These are phyloP conservation scores for Capitulum mitella DNA, from an alignment of 2,888 invertebrate species.

Conservation along the genomic window DNA sequence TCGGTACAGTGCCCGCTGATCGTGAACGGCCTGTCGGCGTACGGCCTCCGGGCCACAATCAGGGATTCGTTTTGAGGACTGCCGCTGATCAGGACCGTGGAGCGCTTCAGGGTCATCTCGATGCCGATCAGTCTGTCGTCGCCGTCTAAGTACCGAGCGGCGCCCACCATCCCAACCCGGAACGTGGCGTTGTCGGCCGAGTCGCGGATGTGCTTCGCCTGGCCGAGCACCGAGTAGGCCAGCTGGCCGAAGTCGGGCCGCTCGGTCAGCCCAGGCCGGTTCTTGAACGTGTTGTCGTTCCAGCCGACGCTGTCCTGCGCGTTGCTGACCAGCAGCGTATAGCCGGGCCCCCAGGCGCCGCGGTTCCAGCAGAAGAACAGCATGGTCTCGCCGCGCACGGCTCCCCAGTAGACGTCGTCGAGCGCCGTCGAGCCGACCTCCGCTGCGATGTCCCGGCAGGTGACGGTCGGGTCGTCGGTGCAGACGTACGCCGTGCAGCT, in stretches of 20 bases:
- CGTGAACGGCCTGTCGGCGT: no score
- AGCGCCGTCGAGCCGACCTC: not conserved
- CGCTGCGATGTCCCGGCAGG: not conserved
- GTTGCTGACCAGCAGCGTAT: not conserved
- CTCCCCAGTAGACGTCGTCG: not conserved
- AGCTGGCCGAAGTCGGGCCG: not conserved
- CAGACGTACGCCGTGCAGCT: not conserved
- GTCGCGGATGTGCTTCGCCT: not conserved
- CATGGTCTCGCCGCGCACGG: not conserved
- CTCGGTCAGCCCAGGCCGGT: not conserved
- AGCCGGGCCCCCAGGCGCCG: no score
- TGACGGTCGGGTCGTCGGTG: not conserved
- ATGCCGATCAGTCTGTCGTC: not conserved
- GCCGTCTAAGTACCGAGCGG: not conserved
- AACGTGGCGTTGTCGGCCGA: not conserved
- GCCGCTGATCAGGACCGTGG: not conserved
- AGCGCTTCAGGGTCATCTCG: not conserved
- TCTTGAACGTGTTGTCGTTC: not conserved
- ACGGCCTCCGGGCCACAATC: not conserved
- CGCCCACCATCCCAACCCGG: not conserved
- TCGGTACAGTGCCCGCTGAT: no score
- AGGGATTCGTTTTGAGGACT: not conserved
- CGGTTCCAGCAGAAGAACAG: not conserved
- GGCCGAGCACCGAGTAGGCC: not conserved
- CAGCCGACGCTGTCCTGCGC: not conserved